Evolutionary conservation across 2,113 vertebrate species (phyloP), one percentile per base, ranked within the genome.

Genomic region (Promerops cafer): DNA sequence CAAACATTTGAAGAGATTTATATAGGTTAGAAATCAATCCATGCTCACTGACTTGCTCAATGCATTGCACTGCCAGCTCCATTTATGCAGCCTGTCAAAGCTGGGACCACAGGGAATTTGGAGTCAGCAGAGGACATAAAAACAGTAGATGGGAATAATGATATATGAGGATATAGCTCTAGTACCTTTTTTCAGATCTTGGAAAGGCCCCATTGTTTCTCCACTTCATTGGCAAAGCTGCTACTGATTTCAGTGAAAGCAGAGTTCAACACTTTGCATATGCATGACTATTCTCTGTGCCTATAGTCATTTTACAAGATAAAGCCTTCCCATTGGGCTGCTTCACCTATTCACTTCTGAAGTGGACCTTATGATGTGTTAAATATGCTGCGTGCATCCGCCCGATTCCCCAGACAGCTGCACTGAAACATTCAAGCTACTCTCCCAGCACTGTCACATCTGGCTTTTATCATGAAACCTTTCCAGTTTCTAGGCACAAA

Each of bases 1-100:
- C 64, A 97, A 93, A 95, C 63, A 91, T 61, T 85, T 81, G 68
- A 81, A 85, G 84, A 94, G 79, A 89, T 93, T 92, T 92, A 77
- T 77, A 82, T 52, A 84, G 82, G 87, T 93, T 74, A 94, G 90
- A 93, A 94, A 95, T 91, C 74, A 94, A 84, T 68, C 56, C 3
- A 0, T 21, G 61, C 86, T 93, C 53, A 47, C 54, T 57, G 72
- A 68, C 79, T 80, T n/a, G 39, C 60, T 77, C 86, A 56, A 13
- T 78, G 50, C 53, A 45, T 77, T 77, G 39, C 0, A 0, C 30
- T 9, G 9, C 75, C 66, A 90, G 53, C 30, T 68, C 75, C 75
- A 65, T 81, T 91, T 76, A 78, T 7, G 9, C 72, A 87, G 57
- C 33, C 74, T 93, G 78, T 89, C 91, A 88, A 82, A 95, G 53